Conservation (phyloP, 2,888 invertebrate species). For the Axea sp. region DNA sequence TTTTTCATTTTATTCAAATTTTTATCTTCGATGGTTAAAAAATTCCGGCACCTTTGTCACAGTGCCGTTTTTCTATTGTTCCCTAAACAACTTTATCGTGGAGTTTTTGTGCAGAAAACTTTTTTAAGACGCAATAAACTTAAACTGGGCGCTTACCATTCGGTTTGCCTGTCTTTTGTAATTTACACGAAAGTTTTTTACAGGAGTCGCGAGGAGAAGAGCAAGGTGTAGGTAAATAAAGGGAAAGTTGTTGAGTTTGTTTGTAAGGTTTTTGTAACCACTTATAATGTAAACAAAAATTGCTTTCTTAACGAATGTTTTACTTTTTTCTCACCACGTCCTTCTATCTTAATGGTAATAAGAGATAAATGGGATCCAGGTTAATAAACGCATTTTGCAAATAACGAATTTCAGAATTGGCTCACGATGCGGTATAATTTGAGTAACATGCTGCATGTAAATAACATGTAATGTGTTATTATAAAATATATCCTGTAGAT, state of each 20-base stretch:
- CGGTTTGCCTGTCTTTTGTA: constrained; percentile 26
- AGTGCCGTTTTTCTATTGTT: constrained; percentile 2
- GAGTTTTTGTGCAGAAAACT: constrained; percentile 15
- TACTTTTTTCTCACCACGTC: neutral
- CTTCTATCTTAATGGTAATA: neutral
- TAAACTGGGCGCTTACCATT: constrained; percentile 32
- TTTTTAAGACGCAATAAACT: constrained; percentile 41
- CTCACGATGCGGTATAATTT: constrained; percentile 6
- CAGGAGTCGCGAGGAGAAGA: neutral
- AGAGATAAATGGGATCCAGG: neutral
- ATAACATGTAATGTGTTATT: no score
- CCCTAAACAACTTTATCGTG: constrained; percentile 33
- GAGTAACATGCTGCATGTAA: neutral
- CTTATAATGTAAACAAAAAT: neutral
- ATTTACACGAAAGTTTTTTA: constrained; percentile 37
- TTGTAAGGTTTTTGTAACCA: constrained; percentile 1
- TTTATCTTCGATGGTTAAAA: no score
- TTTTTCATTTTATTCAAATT: no score
- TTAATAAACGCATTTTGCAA: constrained; percentile 5
- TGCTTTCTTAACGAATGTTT: constrained; percentile 5
- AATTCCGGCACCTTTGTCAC: constrained; percentile 11
- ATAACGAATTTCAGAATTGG: constrained; percentile 4
- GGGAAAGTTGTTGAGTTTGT: no score
- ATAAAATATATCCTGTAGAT: constrained; percentile 7
- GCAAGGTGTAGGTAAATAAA: neutral